Conservation (phyloP, 2,888 invertebrate species). For the Synergus gifuensis region DNA sequence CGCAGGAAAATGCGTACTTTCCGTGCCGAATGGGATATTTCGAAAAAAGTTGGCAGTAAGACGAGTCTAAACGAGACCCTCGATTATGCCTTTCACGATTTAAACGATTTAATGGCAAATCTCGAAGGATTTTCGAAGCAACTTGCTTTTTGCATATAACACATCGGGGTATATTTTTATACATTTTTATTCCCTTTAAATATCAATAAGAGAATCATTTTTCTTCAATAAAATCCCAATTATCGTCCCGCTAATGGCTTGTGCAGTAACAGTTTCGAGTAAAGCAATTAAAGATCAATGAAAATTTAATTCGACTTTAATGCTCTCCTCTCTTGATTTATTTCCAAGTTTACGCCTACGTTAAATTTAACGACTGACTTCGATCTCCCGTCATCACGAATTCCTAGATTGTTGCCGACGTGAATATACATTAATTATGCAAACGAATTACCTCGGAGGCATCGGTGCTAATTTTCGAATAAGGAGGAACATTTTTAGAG, state of each 20-base stretch:
- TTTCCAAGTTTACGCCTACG: neutral
- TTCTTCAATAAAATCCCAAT: neutral
- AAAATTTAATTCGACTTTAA: constrained; percentile 15
- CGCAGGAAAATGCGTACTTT: constrained; percentile 29
- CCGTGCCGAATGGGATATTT: constrained; percentile 25
- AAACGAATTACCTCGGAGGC: constrained; percentile 55
- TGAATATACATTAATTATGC: constrained; percentile 62
- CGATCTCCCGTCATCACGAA: constrained; percentile 47
- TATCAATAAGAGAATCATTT: neutral
- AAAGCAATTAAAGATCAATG: constrained; percentile 11
- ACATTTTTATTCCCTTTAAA: neutral
- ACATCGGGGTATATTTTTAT: neutral
- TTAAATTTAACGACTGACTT: constrained; percentile 40
- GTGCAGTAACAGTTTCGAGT: neutral
- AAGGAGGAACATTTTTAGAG: neutral
- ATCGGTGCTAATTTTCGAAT: neutral
- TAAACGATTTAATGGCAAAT: constrained; percentile 35
- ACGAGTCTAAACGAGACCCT: constrained; percentile 20
- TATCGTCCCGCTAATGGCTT: neutral
- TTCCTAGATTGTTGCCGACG: constrained; percentile 51
- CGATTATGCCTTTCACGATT: constrained; percentile 32
- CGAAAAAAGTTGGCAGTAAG: constrained; percentile 33
- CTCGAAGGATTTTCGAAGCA: constrained; percentile 14
- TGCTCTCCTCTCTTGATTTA: neutral
- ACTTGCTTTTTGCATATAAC: neutral